Evolutionary conservation across 2,888 invertebrate genomes (phyloP), one percentile per base, ranked within the genome.

Genomic region (Himalopsyche kuldschensis): DNA sequence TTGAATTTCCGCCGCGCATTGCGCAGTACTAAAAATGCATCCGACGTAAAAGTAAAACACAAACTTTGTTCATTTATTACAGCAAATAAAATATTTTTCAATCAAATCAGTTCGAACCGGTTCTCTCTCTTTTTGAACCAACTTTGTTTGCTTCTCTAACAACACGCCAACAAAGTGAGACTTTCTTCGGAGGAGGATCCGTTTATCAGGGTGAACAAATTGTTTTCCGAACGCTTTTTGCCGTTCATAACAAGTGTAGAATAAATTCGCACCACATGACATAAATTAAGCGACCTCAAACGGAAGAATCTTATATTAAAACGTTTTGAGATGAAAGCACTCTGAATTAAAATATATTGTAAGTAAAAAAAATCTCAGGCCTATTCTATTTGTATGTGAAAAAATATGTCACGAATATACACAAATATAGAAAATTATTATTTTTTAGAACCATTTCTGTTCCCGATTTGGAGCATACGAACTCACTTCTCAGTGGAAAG

Each of bases 41-140:
- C 69, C 27, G 69, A 69, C 69, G 69, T 27, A 69, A 69, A 69
- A 69, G 69, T 69, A 69, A 69, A 69, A 69, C 69, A 69, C 69
- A 69, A 69, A 69, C 69, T 69, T 69, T 69, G 69, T 46, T 79
- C 31, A 55, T 55, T 79, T 79, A 55, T 79, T 79, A 46, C 30
- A 17, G 46, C 79, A 79, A 79, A 79, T 79, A 79, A 79, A 79
- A 79, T 30, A 79, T 79, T 79, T 79, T 79, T 79, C 79, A 79
- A 79, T 79, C 79, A 79, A 79, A 79, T 79, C 79, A 79, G 79
- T 55, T 78, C 78, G 46, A 47, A 78, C 78, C 55, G 31, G 35
- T 69, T 27, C 15, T 55, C 79, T 30, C 55, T n/a, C 79, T 79
- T 10, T 24, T 27, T 24, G 30, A 10, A 63, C 79, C 79, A 79